Conservation (phyloP, 2,113 vertebrate genomes). For the Larimichthys polyactis region DNA sequence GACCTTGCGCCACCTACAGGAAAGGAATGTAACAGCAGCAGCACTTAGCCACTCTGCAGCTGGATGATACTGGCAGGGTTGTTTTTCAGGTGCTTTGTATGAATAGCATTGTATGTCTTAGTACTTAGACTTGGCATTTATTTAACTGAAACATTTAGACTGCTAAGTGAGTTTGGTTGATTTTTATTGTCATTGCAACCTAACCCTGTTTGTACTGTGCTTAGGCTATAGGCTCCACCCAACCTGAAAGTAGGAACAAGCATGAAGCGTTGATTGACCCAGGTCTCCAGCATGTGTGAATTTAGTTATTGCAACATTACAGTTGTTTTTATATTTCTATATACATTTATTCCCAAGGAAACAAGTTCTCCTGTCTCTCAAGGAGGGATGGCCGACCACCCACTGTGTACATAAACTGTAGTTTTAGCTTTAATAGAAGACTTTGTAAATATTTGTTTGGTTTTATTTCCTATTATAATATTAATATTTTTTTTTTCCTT, state of each 20-base stretch:
- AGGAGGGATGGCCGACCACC: constrained; percentile 43
- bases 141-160: background rate
- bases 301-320: constrained; percentile 40
- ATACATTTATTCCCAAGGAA: constrained; percentile 52
- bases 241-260: constrained; percentile 3
- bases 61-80: background rate
- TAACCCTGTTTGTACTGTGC: background rate
- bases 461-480: constrained; percentile 68
- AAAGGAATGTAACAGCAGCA: background rate
- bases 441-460: constrained; percentile 75
- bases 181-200: background rate
- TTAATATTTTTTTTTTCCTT: constrained; percentile 72
- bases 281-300: background rate
- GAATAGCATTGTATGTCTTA: background rate
- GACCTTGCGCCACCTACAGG: background rate
- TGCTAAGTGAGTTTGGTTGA: background rate
- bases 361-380: constrained; percentile 67
- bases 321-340: background rate
- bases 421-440: constrained; percentile 53
- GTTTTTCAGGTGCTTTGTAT: background rate
- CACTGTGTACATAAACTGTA: constrained; percentile 70
- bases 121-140: background rate
- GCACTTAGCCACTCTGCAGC: background rate
- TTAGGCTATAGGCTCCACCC: background rate
- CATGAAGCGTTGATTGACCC: background rate